phyloP scores from a whole-genome alignment of 2,888 invertebrate genomes.

The Busseola fusca region DNA sequence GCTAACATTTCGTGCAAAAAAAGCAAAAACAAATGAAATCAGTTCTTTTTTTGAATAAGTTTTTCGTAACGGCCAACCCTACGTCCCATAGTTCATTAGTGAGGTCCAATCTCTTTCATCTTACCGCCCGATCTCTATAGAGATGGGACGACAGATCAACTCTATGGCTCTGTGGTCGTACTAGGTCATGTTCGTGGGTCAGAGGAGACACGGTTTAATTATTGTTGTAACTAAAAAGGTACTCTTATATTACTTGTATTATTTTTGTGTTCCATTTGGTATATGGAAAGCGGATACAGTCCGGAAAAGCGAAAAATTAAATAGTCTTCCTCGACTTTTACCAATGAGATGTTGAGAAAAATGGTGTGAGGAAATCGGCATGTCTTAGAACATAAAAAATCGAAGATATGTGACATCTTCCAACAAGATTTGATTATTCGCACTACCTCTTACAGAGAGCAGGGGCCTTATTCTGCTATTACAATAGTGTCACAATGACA shows the following conservation, averaged over 20 bases:
- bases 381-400: too few species aligned
- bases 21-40: background rate
- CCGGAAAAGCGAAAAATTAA: too few species aligned
- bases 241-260: background rate
- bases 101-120: constrained; percentile 35
- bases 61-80: constrained; percentile 24
- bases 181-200: constrained; percentile 31
- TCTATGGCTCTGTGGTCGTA: constrained; percentile 7
- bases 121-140: constrained; percentile 39
- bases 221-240: background rate
- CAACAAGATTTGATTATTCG: too few species aligned
- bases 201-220: background rate
- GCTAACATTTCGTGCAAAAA: too few species aligned
- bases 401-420: too few species aligned
- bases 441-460: too few species aligned
- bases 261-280: background rate
- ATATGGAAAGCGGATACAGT: too few species aligned
- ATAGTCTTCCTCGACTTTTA: too few species aligned
- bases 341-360: too few species aligned
- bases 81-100: constrained; percentile 41
- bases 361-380: too few species aligned
- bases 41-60: background rate
- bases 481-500: too few species aligned
- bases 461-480: too few species aligned
- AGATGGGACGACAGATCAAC: constrained; percentile 14